Base-by-base conservation (phyloP, 1,140 invertebrate species). In the Parasteatoda tepidariorum region DNA sequence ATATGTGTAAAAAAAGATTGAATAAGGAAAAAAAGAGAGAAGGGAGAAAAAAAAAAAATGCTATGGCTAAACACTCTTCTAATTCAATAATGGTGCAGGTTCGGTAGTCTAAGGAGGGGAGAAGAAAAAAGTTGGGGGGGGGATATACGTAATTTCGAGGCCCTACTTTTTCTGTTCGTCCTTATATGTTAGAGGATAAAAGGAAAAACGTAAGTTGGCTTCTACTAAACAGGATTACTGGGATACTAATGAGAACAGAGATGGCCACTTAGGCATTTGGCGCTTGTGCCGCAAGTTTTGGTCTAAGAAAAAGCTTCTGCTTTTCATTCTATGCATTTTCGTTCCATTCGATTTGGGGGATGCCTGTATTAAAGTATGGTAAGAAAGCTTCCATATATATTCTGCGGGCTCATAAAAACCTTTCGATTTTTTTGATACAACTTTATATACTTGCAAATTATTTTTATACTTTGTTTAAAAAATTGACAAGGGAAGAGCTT, bases 191-290 rank as follows among this genome's bases (percentile, higher is more conserved):
- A 38, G n/a, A 33, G 68, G 68, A 71, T 54, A 76, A 76, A 64
- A 64, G 59, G 33, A 34, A 78, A 78, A 78, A 67, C 61, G 75
- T 30, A 78, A 78, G 59, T 57, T 64, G 61, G 75, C 61, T 78
- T 67, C 75, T 55, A 38, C 62, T 78, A 78, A 78, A 78, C 75
- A 78, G 62, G 75, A 78, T 78, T 78, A 78, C 62, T 48, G 13
- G 75, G 75, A 78, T 78, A 78, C 75, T 78, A 78, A 78, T 78
- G 62, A 78, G 75, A 78, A 62, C 61, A 55, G 75, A 78, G 75
- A 78, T 78, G 75, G 75, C 75, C 62, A 78, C 75, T 78, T 78
- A 67, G 34, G 64, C 61, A 41, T 64, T 64, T 76, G 74, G 59
- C 74, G 59, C 61, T 76, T 18, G 33, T 30, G 74, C 59, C 31